These are phyloP conservation scores for Daktulosphaira vitifoliae DNA, from an alignment of 1,140 invertebrate species.

Conservation along the genomic window DNA sequence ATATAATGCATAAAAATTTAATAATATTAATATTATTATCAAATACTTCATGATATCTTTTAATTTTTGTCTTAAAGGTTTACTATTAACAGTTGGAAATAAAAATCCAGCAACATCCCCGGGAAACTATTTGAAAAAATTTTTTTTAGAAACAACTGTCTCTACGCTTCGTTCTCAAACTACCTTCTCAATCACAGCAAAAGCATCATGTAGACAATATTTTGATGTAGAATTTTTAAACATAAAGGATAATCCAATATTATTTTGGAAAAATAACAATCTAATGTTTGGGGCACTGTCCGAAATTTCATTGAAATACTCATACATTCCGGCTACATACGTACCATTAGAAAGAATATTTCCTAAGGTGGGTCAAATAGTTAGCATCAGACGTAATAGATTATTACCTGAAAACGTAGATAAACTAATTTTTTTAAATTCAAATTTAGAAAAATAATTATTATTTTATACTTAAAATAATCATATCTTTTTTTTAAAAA, in stretches of 20 bases:
- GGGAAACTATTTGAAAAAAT: too few relatives aligned
- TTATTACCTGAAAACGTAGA: neutral
- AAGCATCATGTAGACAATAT: neutral
- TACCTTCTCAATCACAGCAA: too few relatives aligned
- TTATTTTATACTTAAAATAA: too few relatives aligned
- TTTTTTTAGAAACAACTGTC: too few relatives aligned
- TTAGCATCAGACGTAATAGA: conserved; percentile 28
- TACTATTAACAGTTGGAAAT: too few relatives aligned
- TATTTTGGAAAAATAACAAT: neutral
- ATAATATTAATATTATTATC: too few relatives aligned
- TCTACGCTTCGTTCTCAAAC: too few relatives aligned
- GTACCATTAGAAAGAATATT: conserved; percentile 44
- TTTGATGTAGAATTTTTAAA: neutral
- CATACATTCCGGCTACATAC: conserved; percentile 42
- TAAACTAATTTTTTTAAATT: neutral
- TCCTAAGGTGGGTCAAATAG: conserved; percentile 40
- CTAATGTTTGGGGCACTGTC: neutral
- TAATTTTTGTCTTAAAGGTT: too few relatives aligned
- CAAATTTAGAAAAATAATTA: neutral
- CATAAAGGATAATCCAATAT: neutral
- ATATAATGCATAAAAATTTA: too few relatives aligned
- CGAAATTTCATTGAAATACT: conserved; percentile 37
- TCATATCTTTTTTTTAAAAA: too few relatives aligned
- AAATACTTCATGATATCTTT: too few relatives aligned
- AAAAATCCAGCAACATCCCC: too few relatives aligned